Evolutionary conservation across 2,888 invertebrate genomes (phyloP), one percentile per base, ranked within the genome.

Genomic region (Entomobrya multifasciata): DNA sequence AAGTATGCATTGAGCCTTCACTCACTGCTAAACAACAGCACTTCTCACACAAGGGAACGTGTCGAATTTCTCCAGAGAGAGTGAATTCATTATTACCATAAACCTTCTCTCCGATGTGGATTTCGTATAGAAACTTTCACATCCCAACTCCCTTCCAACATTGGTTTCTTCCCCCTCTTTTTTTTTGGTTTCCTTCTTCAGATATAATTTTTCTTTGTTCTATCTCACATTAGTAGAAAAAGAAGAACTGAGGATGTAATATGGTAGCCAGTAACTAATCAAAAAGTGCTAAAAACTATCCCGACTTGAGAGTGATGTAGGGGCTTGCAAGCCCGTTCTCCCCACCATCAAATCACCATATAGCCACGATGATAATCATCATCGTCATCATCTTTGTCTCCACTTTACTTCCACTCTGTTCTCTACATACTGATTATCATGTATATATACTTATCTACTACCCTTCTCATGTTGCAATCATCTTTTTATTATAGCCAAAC

Each of bases 391-490:
- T 36, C 36, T n/a, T 17, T 41, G 20, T 44, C 60, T 41, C 60
- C n/a, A 44, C 52, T 77, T n/a, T 27, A 44, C 44, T 60, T 11
- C 36, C 36, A 36, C 36, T n/a, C n/a, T 36, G 8, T 36, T 36
- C 36, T 6, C 49, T 55, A 36, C 20, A 36, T 36, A 8, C 4
- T 36, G 36, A 36, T 36, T 36, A 36, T 36, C 8, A 8, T 36
- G 36, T 36, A 8, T 36, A 36, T 36, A 36, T 36, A 8, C 36
- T 6, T 36, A 36, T n/a, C 36, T 36, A 36, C 36, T 85, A 78
- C 84, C 84, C 67, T 78, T 70, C 78, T 70, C 84, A 15, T 57
- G 57, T 70, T 78, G 70, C 84, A 62, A 82, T 74, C 80, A 65
- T 76, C 76, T 65, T 74, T 74, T 74, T 62, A 83, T 74, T 81